phyloP scores from a whole-genome alignment of 2,797 vertebrate species.

The Peromyscus melanophrys region DNA sequence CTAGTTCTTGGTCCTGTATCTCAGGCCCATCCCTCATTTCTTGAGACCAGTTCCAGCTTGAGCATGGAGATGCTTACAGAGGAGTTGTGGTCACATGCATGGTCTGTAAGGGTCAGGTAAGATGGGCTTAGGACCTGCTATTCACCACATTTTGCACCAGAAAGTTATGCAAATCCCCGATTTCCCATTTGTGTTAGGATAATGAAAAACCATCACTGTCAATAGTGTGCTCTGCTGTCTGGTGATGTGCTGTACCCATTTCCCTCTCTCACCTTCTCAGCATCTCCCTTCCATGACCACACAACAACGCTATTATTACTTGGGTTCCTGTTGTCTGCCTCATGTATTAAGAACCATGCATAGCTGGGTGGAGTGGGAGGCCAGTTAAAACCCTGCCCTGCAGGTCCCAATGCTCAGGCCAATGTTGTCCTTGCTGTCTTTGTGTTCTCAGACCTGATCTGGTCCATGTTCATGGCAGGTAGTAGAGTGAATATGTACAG shows the following conservation, averaged over 20 bases:
- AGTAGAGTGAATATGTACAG: neutral
- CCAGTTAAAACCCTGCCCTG: accelerated
- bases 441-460: neutral
- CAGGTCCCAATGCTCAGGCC: no score
- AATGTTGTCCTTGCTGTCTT: neutral
- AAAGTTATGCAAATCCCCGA: neutral
- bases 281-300: no score
- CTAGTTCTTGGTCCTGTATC: accelerated
- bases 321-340: accelerated
- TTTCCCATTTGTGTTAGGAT: neutral
- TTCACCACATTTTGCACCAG: neutral
- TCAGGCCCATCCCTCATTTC: neutral
- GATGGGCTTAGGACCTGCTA: no score
- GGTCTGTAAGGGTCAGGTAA: neutral
- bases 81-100: no score
- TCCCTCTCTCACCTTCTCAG: neutral
- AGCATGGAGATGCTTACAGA: accelerated
- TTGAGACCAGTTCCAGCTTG: neutral
- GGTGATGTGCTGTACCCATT: accelerated
- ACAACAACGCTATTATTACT: neutral
- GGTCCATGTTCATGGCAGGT: accelerated
- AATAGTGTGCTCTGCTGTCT: accelerated
- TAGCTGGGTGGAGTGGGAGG: accelerated
- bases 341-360: accelerated
- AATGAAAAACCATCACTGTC: neutral